Evolutionary conservation across 1,140 invertebrate genomes (phyloP), one percentile per base, ranked within the genome.

Genomic region (Drosophila melanogaster): DNA sequence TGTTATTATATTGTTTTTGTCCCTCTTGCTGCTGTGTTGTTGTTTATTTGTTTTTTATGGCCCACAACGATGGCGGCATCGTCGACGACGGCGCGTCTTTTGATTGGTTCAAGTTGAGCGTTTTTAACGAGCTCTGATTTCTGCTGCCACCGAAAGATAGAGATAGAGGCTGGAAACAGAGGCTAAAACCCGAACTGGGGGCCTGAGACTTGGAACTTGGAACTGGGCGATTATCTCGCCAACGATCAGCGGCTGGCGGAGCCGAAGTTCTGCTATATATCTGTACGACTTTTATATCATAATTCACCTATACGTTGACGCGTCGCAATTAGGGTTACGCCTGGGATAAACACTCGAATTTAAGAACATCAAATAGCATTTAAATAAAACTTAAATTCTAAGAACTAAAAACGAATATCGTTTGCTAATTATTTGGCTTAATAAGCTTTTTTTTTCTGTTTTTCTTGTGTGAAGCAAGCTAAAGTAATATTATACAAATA

Each of bases 121-220:
- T 79, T 81, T 90, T 90, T 90, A 90, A 90, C 85, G 86, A 90
- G 85, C 85, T 90, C 81, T 81, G 86, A 90, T 90, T 90, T 89
- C 54, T 79, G 62, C 41, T 77, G 74, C 53, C 65, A 47, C 62
- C 65, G 22, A 50, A 51, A 47, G 67, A 50, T 37, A 40, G 49
- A 75, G 61, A 72, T 46, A 74, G 62, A 53, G 59, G 64, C 53
- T 64, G 73, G 60, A 35, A 54, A 4, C 44, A 4, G 56, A 38
- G 43, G 43, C 38, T 11, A 44, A 65, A 26, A 65, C 17, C 38
- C 11, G 19, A 55, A 15, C 37, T 10, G n/a, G 15, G 12, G 22
- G 33, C n/a, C 30, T 37, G 61, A 15, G 12, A 30, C 61, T 38
- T 35, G 11, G 11, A 24, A 17, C 54, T 43, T 22, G 26, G 14